Evolutionary conservation across 2,888 invertebrate genomes (phyloP), one percentile per base, ranked within the genome.

Genomic region (Incurvaria masculella): DNA sequence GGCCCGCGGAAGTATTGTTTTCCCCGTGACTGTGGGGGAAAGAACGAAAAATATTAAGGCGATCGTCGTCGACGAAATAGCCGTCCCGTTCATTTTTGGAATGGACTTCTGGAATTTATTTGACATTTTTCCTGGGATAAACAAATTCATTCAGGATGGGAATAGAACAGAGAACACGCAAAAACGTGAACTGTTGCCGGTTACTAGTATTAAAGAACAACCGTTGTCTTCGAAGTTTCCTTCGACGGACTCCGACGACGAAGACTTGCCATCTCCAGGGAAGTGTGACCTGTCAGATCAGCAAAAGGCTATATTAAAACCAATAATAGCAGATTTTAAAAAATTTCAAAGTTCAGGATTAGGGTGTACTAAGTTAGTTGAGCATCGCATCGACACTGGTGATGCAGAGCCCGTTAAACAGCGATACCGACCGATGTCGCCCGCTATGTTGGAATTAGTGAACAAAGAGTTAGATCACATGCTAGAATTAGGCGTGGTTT

Each of bases 401-500:
- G 16, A 18, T 16, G 10, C 10, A 1, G 1, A 20, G 14, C 38
- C 45, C 10, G 38, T 45, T 14, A 33, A 33, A 14, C 44, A 33
- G 20, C 14, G 44, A 14, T 33, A 33, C 17, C 33, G 33, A 19
- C 44, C 44, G 11, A 19, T 44, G 14, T 27, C 44, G 4, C 44
- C 44, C 18, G 33, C 44, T 3, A 44, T 44, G 44, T 19, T 19
- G 14, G 33, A 44, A 33, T 10, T 44, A 11, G 44, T 19, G 17
- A 18, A 45, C n/a, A n/a, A n/a, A n/a, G 42, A 45, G 21, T 16
- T 40, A 2, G 27, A 23, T 3, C 43, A 50, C 14, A 46, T 53
- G 16, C 39, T 52, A 38, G 51, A 49, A 10, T 45, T 48, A 26
- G 49, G 51, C 27, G 44, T 44, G 26, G n/a, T 38, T 3, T 8